Percentiles rank a stretch among this genome's conserved stretches.
These are phyloP conservation scores for Brachionus koreanus DNA, from an alignment of 1,140 invertebrate genomes.

Conservation along the genomic window DNA sequence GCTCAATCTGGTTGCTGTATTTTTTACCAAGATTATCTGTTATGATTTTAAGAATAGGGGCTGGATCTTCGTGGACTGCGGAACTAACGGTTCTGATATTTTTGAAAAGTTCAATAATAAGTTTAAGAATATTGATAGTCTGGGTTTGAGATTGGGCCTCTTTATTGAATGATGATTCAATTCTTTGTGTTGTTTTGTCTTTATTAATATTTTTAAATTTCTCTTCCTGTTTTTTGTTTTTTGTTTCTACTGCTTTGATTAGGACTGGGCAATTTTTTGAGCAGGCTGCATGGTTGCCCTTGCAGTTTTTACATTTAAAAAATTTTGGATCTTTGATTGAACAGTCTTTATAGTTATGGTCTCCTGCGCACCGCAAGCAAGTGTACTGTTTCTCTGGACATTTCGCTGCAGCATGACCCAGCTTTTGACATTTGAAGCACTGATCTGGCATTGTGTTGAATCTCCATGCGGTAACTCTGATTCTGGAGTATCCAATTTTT, in stretches of 20 bases:
- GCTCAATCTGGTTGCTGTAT: not conserved
- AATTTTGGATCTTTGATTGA: not conserved
- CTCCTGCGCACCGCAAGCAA: not conserved
- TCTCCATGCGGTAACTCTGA: constrained; percentile 7
- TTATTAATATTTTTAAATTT: not conserved
- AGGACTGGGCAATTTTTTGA: not conserved
- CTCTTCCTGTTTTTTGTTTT: not conserved
- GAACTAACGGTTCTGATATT: not conserved
- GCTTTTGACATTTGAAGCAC: constrained; percentile 1
- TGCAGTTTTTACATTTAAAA: not conserved
- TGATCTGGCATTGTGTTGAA: not conserved
- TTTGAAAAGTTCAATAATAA: not conserved
- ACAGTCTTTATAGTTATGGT: not conserved
- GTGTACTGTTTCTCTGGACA: not conserved
- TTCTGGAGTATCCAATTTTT: not conserved
- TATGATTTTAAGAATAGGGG: not conserved
- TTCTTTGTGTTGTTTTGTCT: not conserved
- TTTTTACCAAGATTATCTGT: not conserved
- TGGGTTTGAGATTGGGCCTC: not conserved
- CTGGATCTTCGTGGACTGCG: constrained; percentile 13
- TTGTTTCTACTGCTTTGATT: not conserved
- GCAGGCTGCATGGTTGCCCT: not conserved
- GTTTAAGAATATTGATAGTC: not conserved
- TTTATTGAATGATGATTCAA: not conserved
- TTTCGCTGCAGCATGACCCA: not conserved